phyloP scores from a whole-genome alignment of 2,797 vertebrate species.

The Anniella stebbinsi region DNA sequence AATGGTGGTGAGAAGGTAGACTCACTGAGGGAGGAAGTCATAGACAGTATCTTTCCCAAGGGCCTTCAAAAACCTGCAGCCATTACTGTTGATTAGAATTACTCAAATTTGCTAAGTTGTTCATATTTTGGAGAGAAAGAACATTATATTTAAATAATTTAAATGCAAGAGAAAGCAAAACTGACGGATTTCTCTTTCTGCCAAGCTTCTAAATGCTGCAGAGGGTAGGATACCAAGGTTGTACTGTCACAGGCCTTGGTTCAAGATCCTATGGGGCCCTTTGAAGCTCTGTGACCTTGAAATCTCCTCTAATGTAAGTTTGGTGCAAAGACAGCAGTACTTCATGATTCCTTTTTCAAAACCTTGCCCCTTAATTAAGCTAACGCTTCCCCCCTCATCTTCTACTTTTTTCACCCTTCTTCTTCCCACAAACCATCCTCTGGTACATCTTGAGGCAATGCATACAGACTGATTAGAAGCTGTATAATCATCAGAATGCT shows the following conservation, averaged over 20 bases:
- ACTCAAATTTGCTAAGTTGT: no score
- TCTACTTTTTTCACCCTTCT: background rate
- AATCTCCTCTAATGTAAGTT: slow-evolving; percentile 10
- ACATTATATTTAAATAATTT: no score
- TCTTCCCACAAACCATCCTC: background rate
- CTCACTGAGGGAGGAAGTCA: no score
- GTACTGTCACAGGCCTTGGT: background rate
- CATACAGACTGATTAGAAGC: slow-evolving; percentile 16
- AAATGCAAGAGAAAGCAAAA: no score
- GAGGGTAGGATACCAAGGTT: no score
- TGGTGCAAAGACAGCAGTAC: background rate
- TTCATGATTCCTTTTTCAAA: slow-evolving; percentile 5
- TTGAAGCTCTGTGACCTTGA: background rate
- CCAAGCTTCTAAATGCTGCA: background rate
- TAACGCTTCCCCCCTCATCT: accelerated
- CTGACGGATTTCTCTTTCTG: background rate
- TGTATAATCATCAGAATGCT: slow-evolving; percentile 29
- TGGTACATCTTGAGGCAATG: background rate
- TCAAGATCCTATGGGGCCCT: background rate
- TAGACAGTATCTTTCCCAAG: no score
- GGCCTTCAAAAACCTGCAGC: no score
- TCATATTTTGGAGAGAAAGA: no score
- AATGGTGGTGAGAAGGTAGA: no score
- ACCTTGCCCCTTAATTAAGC: background rate
- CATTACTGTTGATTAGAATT: no score